phyloP scores from a whole-genome alignment of 2,797 vertebrate genomes.

The Podarcis lilfordi region DNA sequence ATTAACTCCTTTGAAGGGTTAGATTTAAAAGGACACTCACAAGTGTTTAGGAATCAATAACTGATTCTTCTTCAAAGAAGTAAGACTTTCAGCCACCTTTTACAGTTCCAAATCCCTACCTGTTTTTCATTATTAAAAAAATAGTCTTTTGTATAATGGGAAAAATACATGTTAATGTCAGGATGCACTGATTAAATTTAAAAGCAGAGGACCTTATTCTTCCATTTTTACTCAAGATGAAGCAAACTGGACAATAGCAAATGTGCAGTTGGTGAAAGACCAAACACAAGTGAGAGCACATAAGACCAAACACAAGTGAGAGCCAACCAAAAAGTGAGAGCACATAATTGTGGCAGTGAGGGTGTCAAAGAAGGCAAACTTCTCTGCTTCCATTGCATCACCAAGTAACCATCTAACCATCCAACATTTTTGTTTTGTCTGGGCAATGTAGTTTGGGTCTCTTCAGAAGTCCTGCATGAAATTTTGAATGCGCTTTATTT shows the following conservation, averaged over 20 bases:
- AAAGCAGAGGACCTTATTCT: neutral
- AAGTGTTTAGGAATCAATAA: conserved; percentile 44
- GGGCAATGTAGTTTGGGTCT: no score
- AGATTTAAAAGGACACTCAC: conserved; percentile 56
- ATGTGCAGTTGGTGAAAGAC: no score
- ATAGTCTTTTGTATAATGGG: conserved; percentile 16
- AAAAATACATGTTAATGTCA: conserved; percentile 20
- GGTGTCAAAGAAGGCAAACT: no score
- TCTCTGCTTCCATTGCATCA: no score
- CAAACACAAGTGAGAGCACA: no score
- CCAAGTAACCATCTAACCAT: no score
- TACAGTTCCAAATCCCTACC: conserved; percentile 40
- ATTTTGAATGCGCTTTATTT: no score
- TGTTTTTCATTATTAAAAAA: neutral
- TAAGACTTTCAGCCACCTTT: conserved; percentile 50
- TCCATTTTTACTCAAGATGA: neutral
- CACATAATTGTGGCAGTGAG: no score
- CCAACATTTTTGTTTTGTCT: no score
- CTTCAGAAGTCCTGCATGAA: no score
- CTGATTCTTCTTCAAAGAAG: conserved; percentile 45
- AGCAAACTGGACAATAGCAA: neutral
- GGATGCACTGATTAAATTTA: conserved; percentile 31
- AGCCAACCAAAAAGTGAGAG: no score
- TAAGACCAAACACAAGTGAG: no score
- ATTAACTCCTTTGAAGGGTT: conserved; percentile 32